A percentile compares a stretch with the other conserved stretches of the same genome.
These are phyloP conservation scores for Anarsia innoxiella DNA, from an alignment of 2,888 invertebrate species.

Conservation along the genomic window DNA sequence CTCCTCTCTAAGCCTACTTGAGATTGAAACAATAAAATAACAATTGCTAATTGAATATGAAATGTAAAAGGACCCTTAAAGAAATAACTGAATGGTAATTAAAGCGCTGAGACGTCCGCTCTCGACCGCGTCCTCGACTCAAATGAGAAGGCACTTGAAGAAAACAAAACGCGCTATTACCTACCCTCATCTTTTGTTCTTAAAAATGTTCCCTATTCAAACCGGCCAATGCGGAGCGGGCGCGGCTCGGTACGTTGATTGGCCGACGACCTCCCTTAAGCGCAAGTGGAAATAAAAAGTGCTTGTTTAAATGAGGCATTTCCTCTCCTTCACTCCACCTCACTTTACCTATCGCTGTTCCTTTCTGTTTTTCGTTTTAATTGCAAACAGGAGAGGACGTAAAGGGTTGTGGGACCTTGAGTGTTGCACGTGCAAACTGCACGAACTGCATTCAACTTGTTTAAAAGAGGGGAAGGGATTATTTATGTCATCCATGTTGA, in stretches of 20 bases:
- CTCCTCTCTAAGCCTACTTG: slow-evolving; percentile 50
- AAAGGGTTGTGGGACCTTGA: slow-evolving; percentile 71
- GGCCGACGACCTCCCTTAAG: slow-evolving; percentile 70
- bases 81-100: slow-evolving; percentile 65
- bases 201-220: slow-evolving; percentile 68
- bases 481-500: slow-evolving; percentile 52
- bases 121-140: slow-evolving; percentile 51
- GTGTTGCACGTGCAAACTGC: slow-evolving; percentile 63
- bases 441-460: slow-evolving; percentile 59
- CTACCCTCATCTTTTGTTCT: slow-evolving; percentile 69
- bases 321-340: slow-evolving; percentile 52
- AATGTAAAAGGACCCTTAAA: slow-evolving; percentile 50
- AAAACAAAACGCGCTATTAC: slow-evolving; percentile 72
- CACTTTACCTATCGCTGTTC: slow-evolving; percentile 37
- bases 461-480: slow-evolving; percentile 53
- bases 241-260: slow-evolving; percentile 67
- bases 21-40: slow-evolving; percentile 55
- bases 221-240: slow-evolving; percentile 69
- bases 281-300: slow-evolving; percentile 70
- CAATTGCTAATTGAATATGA: slow-evolving; percentile 61
- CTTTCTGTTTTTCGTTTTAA: slow-evolving; percentile 70
- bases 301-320: slow-evolving; percentile 67
- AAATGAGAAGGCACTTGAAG: slow-evolving; percentile 65
- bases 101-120: slow-evolving; percentile 61
- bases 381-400: slow-evolving; percentile 70